Evolutionary conservation across 2,888 invertebrate genomes (phyloP), one percentile per base, ranked within the genome.

Genomic region (Amphiduros pacificus): DNA sequence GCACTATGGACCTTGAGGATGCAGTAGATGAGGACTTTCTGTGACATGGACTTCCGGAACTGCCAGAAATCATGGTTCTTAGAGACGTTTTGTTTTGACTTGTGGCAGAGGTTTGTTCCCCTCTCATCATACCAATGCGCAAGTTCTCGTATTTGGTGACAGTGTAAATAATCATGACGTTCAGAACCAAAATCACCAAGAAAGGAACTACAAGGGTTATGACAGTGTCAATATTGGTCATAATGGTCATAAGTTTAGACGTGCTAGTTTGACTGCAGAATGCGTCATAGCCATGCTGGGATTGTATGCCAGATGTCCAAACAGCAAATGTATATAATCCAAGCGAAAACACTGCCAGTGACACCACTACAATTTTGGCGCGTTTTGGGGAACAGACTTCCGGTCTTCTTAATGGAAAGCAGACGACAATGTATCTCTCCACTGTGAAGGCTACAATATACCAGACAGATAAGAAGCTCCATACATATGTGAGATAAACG

Each of bases 381-480:
- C 61, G 20, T 20, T 29, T 29, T 2, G 61, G 24, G n/a, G 61
- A 51, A 28, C 61, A 61, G 44, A 61, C 31, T 20, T 29, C 44
- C 32, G 55, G 53, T n/a, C 61, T 26, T 27, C 55, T 20, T 27
- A 92, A 78, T 0, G 92, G 92, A 78, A 91, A 90, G 66, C 88
- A 83, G 1, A 93, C 91, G 0, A 91, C 92, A 5, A 93, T 88
- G 78, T 90, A 93, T 26, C 93, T 86, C 77, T 93, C 93, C 1
- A 91, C 87, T 0, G 93, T 93, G 77, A 93, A 93, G 0, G 91
- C 89, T 6, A 92, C 90, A 24, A 92, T 91, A 64, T 92, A 86
- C 92, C 93, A 93, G 0, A 91, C 89, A 71, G 73, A 74, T 9
- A 77, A 66, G 57, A 76, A 77, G 55, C 75, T 73, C 64, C 51